These are phyloP conservation scores for Pseudomyrmex concolor DNA, from an alignment of 1,140 invertebrate genomes.

Conservation along the genomic window DNA sequence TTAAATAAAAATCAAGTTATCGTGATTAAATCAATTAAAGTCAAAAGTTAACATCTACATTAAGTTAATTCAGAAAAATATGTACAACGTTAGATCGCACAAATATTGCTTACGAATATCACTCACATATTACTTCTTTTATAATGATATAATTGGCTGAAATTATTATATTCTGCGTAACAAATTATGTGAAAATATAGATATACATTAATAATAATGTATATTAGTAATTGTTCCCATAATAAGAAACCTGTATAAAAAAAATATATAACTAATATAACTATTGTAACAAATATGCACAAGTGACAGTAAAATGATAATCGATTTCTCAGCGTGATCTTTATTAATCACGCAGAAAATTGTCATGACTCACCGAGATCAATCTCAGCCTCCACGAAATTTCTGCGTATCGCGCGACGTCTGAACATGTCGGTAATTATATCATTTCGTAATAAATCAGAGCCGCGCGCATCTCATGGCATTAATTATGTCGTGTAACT, in stretches of 20 bases:
- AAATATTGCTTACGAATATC: conserved; percentile 17
- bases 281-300: background rate
- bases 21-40: background rate
- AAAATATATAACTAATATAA: background rate
- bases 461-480: conserved; percentile 3
- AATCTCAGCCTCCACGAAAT: conserved; percentile 20
- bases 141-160: background rate
- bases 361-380: background rate
- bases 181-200: background rate
- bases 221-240: background rate
- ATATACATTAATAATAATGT: background rate
- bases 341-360: conserved; percentile 45
- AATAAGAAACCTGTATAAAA: background rate
- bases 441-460: conserved; percentile 55
- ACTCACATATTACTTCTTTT: background rate
- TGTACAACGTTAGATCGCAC: background rate
- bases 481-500: conserved; percentile 39
- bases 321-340: background rate
- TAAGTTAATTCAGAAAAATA: conserved; percentile 28
- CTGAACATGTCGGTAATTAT: conserved; percentile 31
- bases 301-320: background rate
- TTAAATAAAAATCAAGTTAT: conserved; percentile 24
- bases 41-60: background rate
- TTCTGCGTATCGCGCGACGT: background rate
- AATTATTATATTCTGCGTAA: conserved; percentile 1